phyloP scores from a whole-genome alignment of 2,888 invertebrate species.

The Dynastes hyllus region DNA sequence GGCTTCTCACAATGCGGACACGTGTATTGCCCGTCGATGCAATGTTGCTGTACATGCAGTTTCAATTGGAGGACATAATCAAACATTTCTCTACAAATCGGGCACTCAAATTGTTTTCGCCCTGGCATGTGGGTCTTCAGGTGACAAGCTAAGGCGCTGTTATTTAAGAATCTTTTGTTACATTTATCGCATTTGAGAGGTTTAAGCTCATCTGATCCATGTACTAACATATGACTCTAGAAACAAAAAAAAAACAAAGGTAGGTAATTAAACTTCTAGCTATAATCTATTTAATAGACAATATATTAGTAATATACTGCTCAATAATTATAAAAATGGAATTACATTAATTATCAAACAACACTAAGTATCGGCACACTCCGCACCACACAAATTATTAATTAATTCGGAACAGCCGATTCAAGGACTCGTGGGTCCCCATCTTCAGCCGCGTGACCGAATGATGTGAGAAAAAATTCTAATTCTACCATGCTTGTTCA shows the following conservation, averaged over 20 bases:
- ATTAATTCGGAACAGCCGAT: too few species aligned
- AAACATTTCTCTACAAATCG: slow-evolving; percentile 81
- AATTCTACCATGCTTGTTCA: too few species aligned
- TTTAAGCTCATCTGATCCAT: slow-evolving; percentile 80
- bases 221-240: slow-evolving; percentile 78
- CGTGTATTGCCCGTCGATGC: slow-evolving; percentile 77
- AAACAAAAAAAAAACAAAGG: slow-evolving; percentile 54
- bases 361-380: too few species aligned
- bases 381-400: too few species aligned
- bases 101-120: slow-evolving; percentile 80
- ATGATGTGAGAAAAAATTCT: too few species aligned
- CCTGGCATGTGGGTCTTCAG: slow-evolving; percentile 79
- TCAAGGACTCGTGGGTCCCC: too few species aligned
- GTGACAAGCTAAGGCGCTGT: slow-evolving; percentile 82
- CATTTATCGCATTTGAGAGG: slow-evolving; percentile 79
- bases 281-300: too few species aligned
- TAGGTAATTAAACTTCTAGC: not conserved
- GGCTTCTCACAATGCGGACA: slow-evolving; percentile 82
- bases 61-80: slow-evolving; percentile 78
- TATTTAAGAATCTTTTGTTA: slow-evolving; percentile 80
- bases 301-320: too few species aligned
- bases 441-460: too few species aligned
- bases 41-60: slow-evolving; percentile 79
- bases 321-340: too few species aligned
- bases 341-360: too few species aligned